These are phyloP conservation scores for Enteromius argenteus DNA, from an alignment of 2,797 vertebrate genomes.

Conservation along the genomic window DNA sequence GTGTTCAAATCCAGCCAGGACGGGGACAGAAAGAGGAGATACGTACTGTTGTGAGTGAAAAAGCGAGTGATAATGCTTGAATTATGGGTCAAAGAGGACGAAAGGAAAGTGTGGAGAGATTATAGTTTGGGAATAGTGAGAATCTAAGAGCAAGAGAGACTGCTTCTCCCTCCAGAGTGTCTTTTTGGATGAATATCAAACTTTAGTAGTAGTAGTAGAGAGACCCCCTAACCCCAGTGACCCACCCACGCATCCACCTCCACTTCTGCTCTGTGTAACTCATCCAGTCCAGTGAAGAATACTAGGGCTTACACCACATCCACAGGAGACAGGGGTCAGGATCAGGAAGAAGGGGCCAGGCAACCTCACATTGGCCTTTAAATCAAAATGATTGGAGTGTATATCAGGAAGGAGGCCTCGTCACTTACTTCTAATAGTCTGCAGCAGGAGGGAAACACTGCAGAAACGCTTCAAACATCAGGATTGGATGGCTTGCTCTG, in stretches of 20 bases:
- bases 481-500: conserved; percentile 35
- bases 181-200: conserved; percentile 60
- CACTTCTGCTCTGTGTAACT: conserved; percentile 63
- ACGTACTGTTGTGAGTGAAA: conserved; percentile 53
- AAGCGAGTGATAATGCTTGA: conserved; percentile 55
- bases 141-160: conserved; percentile 50
- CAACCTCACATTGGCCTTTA: conserved; percentile 63
- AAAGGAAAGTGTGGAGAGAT: conserved; percentile 1
- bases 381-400: conserved; percentile 69
- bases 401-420: conserved; percentile 54
- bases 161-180: conserved; percentile 59
- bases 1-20: conserved; percentile 14
- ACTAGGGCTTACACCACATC: conserved; percentile 54
- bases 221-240: conserved; percentile 49
- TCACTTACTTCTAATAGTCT: conserved; percentile 64
- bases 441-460: conserved; percentile 46
- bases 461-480: conserved; percentile 42
- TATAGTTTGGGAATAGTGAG: conserved; percentile 12
- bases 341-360: conserved; percentile 56
- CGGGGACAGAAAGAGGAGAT: conserved; percentile 34
- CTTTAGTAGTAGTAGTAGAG: conserved; percentile 62
- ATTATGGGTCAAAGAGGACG: background rate
- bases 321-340: conserved; percentile 41
- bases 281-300: conserved; percentile 61
- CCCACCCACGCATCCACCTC: conserved; percentile 53